These are phyloP conservation scores for Cololabis saira DNA, from an alignment of 2,113 vertebrate genomes.

Conservation along the genomic window DNA sequence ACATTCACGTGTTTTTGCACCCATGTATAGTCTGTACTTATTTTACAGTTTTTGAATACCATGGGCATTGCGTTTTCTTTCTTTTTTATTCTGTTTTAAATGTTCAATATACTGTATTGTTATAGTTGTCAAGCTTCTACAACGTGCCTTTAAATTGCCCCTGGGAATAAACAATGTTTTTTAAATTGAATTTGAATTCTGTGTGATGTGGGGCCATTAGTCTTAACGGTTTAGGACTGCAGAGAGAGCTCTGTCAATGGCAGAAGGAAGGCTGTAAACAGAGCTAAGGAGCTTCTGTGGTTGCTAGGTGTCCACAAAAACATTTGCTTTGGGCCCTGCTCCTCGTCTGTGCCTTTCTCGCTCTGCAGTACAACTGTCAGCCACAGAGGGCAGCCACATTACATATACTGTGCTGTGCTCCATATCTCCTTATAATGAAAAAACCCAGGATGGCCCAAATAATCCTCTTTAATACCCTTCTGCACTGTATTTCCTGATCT, in stretches of 20 bases:
- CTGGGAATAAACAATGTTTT: no score
- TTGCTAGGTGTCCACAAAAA: slow-evolving; percentile 75
- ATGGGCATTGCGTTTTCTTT: no score
- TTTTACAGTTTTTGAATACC: no score
- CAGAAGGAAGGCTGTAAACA: slow-evolving; percentile 34
- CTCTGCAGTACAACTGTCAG: slow-evolving; percentile 47
- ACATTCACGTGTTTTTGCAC: slow-evolving; percentile 23
- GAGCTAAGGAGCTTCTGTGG: slow-evolving; percentile 54
- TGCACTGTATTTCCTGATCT: slow-evolving; percentile 72
- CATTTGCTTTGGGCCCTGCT: slow-evolving; percentile 58
- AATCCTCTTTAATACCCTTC: slow-evolving; percentile 82
- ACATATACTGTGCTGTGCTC: slow-evolving; percentile 26
- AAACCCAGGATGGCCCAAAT: slow-evolving; percentile 71
- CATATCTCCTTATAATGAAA: slow-evolving; percentile 41
- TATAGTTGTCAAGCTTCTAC: no score
- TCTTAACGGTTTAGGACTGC: slow-evolving; percentile 37
- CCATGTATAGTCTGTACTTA: no score
- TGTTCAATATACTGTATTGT: no score
- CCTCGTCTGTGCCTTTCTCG: slow-evolving; percentile 48
- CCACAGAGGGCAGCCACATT: slow-evolving; percentile 68
- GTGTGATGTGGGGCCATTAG: slow-evolving; percentile 37
- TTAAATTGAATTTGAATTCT: neutral
- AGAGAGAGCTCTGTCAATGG: slow-evolving; percentile 30
- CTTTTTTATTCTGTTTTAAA: no score
- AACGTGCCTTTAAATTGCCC: no score